Conservation (phyloP, 2,113 vertebrate species). For the Grantiella picta region DNA sequence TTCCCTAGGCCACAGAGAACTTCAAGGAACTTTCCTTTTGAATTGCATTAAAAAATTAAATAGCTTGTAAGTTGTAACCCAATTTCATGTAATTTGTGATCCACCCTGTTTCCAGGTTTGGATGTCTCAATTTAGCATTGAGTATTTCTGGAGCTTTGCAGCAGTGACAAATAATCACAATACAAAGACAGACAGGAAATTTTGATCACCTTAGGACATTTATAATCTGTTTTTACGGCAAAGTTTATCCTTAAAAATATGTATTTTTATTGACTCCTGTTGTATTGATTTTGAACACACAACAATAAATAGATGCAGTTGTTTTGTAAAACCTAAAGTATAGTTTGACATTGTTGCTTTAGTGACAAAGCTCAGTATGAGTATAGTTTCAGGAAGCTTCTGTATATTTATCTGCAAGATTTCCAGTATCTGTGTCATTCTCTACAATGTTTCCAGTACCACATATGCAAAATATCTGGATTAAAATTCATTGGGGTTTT, state of each 20-base stretch:
- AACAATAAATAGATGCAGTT: background rate
- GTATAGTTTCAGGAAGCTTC: background rate
- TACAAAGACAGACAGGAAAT: background rate
- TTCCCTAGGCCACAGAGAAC: background rate
- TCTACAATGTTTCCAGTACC: background rate
- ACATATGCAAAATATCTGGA: background rate
- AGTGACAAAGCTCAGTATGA: background rate
- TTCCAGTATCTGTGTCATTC: background rate
- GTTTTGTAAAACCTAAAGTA: background rate
- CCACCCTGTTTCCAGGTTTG: background rate
- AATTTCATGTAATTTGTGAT: accelerated
- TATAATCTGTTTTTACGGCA: background rate
- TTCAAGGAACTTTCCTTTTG: background rate
- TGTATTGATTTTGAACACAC: background rate
- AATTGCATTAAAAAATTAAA: background rate
- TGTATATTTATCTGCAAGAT: background rate
- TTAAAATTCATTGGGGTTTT: background rate
- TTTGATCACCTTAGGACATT: background rate
- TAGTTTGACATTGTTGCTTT: background rate
- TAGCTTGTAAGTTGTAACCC: background rate
- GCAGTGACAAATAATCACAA: background rate
- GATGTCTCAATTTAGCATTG: background rate
- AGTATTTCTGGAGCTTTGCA: background rate
- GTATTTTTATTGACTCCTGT: background rate
- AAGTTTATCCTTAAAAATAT: background rate